Evolutionary conservation across 2,888 invertebrate genomes (phyloP).

Genomic region (Xiphydria camelus): DNA sequence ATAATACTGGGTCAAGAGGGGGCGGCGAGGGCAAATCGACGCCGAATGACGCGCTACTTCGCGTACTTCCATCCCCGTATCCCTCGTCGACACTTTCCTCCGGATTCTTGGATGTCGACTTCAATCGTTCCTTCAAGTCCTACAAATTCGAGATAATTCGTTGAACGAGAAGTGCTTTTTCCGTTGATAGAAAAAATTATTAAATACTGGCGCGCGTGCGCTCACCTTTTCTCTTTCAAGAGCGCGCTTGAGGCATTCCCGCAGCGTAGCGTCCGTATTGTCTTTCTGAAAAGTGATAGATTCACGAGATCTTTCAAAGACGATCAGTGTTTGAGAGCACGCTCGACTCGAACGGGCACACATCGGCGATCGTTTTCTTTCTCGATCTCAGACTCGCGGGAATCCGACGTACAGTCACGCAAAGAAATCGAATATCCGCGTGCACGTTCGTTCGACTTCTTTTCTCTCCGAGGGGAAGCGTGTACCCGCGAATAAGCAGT

Average conservation of each 20-base stretch:
- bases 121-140: slow-evolving; percentile 38
- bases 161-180: background rate
- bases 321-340: no score
- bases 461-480: no score
- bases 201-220: background rate
- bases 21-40: slow-evolving; percentile 36
- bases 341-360: no score
- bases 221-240: slow-evolving; percentile 40
- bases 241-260: slow-evolving; percentile 35
- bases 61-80: slow-evolving; percentile 41
- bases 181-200: no score
- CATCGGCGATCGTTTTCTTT: no score
- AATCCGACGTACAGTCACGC: no score
- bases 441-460: no score
- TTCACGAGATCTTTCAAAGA: no score
- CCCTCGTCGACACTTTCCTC: slow-evolving; percentile 49
- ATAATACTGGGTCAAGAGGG: slow-evolving; percentile 34
- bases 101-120: slow-evolving; percentile 27
- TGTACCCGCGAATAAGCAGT: no score
- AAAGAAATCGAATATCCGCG: slow-evolving; percentile 6
- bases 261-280: slow-evolving; percentile 30
- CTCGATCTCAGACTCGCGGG: no score
- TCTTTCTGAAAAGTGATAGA: slow-evolving; percentile 36
- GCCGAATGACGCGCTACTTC: slow-evolving; percentile 12
- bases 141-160: slow-evolving; percentile 10